Conservation (phyloP, 2,888 invertebrate genomes). For the Dicranocentrus wangi region DNA sequence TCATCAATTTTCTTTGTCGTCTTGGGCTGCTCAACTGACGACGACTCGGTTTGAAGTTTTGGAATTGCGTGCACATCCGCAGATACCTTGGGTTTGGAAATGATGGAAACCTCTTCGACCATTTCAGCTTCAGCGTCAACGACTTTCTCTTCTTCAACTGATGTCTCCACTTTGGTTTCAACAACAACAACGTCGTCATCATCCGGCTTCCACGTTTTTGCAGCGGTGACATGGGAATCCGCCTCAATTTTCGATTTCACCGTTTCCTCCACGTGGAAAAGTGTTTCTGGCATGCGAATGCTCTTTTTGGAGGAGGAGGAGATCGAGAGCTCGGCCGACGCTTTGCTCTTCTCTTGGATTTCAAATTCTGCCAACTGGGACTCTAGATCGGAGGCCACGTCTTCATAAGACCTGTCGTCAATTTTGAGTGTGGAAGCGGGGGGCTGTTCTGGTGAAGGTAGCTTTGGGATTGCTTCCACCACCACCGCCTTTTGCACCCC, state of each 20-base stretch:
- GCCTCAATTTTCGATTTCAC: conserved; percentile 62
- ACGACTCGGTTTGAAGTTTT: not conserved
- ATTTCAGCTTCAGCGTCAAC: conserved; percentile 22
- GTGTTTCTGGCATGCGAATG: conserved; percentile 50
- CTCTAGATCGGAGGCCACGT: conserved; percentile 67
- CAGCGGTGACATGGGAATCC: conserved; percentile 46
- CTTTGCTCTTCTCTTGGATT: conserved; percentile 36
- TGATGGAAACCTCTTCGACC: not conserved
- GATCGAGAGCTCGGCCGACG: not conserved
- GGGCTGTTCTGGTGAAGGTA: not conserved
- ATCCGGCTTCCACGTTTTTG: conserved; percentile 62
- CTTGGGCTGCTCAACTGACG: not conserved
- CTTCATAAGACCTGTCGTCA: conserved; percentile 58
- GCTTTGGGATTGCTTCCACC: conserved; percentile 41
- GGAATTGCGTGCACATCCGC: not conserved
- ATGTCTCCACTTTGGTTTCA: not conserved
- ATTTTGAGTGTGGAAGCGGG: not conserved
- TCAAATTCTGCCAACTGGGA: conserved; percentile 65
- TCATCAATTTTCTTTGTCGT: not conserved
- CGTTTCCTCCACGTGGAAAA: conserved; percentile 56
- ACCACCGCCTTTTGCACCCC: conserved; percentile 57
- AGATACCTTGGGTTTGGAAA: not conserved
- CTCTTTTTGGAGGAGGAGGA: conserved; percentile 2
- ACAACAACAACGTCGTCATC: conserved; percentile 20
- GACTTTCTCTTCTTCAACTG: conserved; percentile 4